Percentiles rank a stretch among this genome's conserved stretches.
phyloP scores from a whole-genome alignment of 2,797 vertebrate genomes.

The Echeneis naucrates region DNA sequence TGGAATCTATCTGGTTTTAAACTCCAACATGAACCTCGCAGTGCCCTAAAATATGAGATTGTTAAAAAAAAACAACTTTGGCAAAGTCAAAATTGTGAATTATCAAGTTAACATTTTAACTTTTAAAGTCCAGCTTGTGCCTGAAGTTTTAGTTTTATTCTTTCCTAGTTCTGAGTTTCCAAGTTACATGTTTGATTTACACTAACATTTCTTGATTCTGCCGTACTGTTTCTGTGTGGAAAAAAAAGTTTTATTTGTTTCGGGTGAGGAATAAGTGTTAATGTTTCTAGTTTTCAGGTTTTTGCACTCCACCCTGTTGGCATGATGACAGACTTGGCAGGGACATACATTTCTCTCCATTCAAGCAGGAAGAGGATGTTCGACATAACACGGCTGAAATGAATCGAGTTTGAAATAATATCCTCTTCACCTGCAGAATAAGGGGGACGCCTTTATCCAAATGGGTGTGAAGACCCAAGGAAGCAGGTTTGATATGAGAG shows the following conservation, averaged over 20 bases:
- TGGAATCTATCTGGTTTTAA: no score
- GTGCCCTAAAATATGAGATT: background rate
- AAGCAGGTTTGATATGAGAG: constrained; percentile 50
- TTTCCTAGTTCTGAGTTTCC: no score
- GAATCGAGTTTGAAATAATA: constrained; percentile 11
- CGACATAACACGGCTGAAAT: constrained; percentile 8
- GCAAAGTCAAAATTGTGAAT: no score
- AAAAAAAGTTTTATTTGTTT: constrained; percentile 15
- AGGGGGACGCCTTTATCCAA: constrained; percentile 30
- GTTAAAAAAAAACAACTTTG: no score
- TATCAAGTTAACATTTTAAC: no score
- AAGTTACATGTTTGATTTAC: no score
- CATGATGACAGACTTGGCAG: constrained; percentile 23
- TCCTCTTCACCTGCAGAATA: constrained; percentile 16
- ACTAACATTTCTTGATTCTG: no score
- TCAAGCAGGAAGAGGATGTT: constrained; percentile 36
- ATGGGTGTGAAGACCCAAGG: constrained; percentile 41
- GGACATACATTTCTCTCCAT: constrained; percentile 12
- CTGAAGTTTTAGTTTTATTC: no score
- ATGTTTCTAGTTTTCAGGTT: constrained; percentile 2
- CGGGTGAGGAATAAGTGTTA: background rate
- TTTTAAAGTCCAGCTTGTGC: no score
- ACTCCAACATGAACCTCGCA: background rate
- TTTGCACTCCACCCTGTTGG: constrained; percentile 23
- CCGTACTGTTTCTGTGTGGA: no score